These are phyloP conservation scores for Augiades crinisus DNA, from an alignment of 2,888 invertebrate genomes.

Conservation along the genomic window DNA sequence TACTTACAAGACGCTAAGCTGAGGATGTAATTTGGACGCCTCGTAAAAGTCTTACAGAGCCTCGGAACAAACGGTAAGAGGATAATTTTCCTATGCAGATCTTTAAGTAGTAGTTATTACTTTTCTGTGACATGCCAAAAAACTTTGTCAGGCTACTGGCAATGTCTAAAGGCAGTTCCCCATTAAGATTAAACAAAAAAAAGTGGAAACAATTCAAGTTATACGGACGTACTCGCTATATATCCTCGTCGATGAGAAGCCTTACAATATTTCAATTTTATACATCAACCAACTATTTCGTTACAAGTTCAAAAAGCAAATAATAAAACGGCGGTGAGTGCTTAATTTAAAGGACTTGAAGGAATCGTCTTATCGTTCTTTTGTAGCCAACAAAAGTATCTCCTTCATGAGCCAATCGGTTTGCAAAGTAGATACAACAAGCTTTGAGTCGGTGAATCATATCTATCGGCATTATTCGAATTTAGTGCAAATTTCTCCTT, in stretches of 20 bases:
- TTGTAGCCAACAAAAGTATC: conserved; percentile 43
- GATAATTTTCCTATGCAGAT: no score
- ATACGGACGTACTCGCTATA: no score
- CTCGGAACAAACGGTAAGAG: no score
- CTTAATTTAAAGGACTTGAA: conserved; percentile 70
- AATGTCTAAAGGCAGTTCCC: no score
- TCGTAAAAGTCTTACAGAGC: no score
- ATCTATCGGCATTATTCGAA: conserved; percentile 18
- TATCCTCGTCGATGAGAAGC: background rate
- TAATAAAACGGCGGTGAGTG: conserved; percentile 56
- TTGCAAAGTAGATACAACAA: conserved; percentile 34
- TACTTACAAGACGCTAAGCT: no score
- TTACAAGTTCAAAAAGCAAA: conserved; percentile 35
- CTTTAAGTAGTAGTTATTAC: no score
- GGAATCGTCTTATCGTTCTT: conserved; percentile 59
- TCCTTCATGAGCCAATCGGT: conserved; percentile 12
- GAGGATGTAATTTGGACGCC: no score
- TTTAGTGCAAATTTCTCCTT: conserved; percentile 61
- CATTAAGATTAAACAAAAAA: no score
- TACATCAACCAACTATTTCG: conserved; percentile 13
- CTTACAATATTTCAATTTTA: conserved; percentile 9
- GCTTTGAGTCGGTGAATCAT: conserved; percentile 12
- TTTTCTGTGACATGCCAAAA: no score
- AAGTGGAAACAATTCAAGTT: no score
- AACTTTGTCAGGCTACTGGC: no score